phyloP scores from a whole-genome alignment of 2,888 invertebrate genomes.

The Clostera curtula region DNA sequence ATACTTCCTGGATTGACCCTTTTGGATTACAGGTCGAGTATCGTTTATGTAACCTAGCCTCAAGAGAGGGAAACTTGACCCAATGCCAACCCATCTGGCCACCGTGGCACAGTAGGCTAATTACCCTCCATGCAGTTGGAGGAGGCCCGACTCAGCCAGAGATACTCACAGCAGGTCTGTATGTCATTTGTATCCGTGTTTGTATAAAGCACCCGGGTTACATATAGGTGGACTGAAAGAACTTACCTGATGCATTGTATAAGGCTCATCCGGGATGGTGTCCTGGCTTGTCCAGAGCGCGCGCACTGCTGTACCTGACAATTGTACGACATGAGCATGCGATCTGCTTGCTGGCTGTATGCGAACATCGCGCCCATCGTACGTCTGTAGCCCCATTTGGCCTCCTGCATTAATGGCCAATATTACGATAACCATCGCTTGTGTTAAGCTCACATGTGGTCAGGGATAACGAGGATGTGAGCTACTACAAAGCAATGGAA shows the following conservation, averaged over 20 bases:
- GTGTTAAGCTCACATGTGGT: constrained; percentile 28
- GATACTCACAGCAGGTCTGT: too few species aligned
- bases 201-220: too few species aligned
- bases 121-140: too few species aligned
- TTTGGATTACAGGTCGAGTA: too few species aligned
- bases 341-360: constrained; percentile 69
- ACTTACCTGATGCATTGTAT: constrained; percentile 85
- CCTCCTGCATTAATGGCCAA: constrained; percentile 62
- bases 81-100: too few species aligned
- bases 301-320: constrained; percentile 70
- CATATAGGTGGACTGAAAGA: too few species aligned
- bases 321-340: constrained; percentile 73
- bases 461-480: constrained; percentile 7
- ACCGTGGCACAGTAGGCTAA: too few species aligned
- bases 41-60: too few species aligned
- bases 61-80: too few species aligned
- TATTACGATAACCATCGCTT: constrained; percentile 39
- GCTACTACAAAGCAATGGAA: constrained; percentile 5
- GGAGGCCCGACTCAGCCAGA: too few species aligned
- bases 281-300: constrained; percentile 58
- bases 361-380: constrained; percentile 73
- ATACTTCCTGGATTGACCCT: too few species aligned
- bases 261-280: constrained; percentile 78
- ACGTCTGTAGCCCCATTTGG: constrained; percentile 72
- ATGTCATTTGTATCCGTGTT: too few species aligned